Evolutionary conservation across 2,113 vertebrate species (phyloP), one percentile per base, ranked within the genome.

Genomic region (Cololabis saira): DNA sequence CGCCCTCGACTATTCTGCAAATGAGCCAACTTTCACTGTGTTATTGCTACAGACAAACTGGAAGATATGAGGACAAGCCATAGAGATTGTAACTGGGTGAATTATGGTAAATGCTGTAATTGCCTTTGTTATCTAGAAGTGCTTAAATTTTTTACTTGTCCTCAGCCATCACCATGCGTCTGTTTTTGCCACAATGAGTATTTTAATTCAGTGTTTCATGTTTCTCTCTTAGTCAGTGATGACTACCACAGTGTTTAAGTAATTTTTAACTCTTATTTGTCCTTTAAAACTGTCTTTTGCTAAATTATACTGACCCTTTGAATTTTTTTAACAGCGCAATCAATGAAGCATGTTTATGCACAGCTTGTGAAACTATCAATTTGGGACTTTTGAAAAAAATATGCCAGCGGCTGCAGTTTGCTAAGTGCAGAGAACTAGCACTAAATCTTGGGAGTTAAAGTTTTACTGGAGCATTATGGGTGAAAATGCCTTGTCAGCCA

Each of bases 401-500:
- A 93, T 95, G 95, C 94, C 95, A 94, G 96, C 92, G 93, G 94
- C 95, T 96, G 95, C 95, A 95, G 95, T 95, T 96, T 95, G 95
- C 96, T 96, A 96, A 96, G 95, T 97, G 95, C 93, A 95, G 93
- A 92, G 92, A 92, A 87, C 94, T 93, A 89, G 91, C 95, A 96
- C 93, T 98, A 98, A 98, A 98, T 99, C 98, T 96, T 95, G 91
- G 73, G 92, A 95, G 95, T 95, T 97, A 97, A 98, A 98, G 96
- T 99, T 99, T 98, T 98, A 98, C 96, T 97, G 95, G 95, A 95
- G 95, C 95, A 94, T 98, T 98, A 97, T 96, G 96, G 95, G 95
- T 94, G 96, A 98, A 98, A 98, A 97, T 96, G 97, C 96, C 94
- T 95, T 95, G 96, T 99, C 96, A 99, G 98, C 98, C 96, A 96